Conservation (phyloP, 2,888 invertebrate genomes). For the Ypsolopha scabrella region DNA sequence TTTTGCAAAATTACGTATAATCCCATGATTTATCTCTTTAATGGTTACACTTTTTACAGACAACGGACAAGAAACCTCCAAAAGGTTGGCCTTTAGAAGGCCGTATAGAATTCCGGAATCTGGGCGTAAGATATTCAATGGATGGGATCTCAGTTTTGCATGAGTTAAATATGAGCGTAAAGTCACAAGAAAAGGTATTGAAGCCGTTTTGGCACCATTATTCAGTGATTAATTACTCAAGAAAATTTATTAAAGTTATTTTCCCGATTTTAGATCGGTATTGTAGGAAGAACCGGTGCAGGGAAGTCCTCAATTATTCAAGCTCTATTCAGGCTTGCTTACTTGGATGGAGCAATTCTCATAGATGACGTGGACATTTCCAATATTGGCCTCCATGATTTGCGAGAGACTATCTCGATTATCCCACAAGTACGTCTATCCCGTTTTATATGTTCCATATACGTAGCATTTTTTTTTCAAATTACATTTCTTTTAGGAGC, state of each 20-base stretch:
- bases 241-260: no score
- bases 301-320: slow-evolving; percentile 79
- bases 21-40: background rate
- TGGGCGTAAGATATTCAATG: slow-evolving; percentile 63
- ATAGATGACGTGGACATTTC: slow-evolving; percentile 77
- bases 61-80: slow-evolving; percentile 39
- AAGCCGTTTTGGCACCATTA: background rate
- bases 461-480: background rate
- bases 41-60: slow-evolving; percentile 20
- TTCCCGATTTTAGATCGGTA: slow-evolving; percentile 60
- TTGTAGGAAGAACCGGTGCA: slow-evolving; percentile 76
- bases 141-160: slow-evolving; percentile 67
- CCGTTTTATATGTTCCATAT: no score
- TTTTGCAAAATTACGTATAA: background rate
- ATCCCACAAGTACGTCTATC: slow-evolving; percentile 65
- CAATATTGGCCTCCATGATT: slow-evolving; percentile 68
- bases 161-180: slow-evolving; percentile 53
- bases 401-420: slow-evolving; percentile 73
- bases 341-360: slow-evolving; percentile 73
- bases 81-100: slow-evolving; percentile 66
- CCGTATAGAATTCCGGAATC: slow-evolving; percentile 54
- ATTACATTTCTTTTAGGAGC: slow-evolving; percentile 68
- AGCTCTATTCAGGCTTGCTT: slow-evolving; percentile 75
- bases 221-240: no score
- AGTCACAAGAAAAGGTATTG: slow-evolving; percentile 61